A percentile compares a stretch with the other conserved stretches of the same genome.
phyloP scores from a whole-genome alignment of 2,113 vertebrate genomes.

The Eleginops maclovinus region DNA sequence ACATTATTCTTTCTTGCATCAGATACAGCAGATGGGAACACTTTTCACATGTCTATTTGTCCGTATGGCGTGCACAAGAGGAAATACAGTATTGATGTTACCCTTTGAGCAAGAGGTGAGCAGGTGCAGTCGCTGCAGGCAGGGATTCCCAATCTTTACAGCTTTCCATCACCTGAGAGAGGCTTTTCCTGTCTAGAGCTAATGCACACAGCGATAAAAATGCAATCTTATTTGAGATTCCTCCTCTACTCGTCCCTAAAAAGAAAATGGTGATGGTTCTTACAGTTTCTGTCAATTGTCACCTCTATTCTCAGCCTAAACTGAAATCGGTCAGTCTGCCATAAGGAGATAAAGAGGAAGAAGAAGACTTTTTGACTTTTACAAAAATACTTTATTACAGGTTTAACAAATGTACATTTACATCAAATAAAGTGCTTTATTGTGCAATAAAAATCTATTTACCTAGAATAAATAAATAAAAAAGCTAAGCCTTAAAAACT shows the following conservation, averaged over 20 bases:
- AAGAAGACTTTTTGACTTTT: no score
- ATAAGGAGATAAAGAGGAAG: no score
- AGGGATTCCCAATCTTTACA: constrained; percentile 33
- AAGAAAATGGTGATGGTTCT: constrained; percentile 16
- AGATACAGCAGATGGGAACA: no score
- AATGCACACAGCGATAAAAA: neutral
- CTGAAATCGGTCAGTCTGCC: no score
- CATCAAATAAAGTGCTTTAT: no score
- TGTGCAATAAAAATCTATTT: no score
- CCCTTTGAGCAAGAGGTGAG: constrained; percentile 5
- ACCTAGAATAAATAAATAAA: no score
- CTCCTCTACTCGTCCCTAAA: neutral
- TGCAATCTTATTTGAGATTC: constrained; percentile 13
- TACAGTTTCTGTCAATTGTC: neutral
- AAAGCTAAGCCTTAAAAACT: no score
- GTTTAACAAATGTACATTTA: no score
- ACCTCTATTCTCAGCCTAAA: constrained; percentile 42
- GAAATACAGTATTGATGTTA: neutral
- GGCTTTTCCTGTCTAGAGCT: constrained; percentile 13
- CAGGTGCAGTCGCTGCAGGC: constrained; percentile 28
- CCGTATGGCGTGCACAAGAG: neutral
- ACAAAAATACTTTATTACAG: no score
- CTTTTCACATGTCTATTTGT: constrained; percentile 4
- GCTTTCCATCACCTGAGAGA: constrained; percentile 22
- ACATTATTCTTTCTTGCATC: neutral